Evolutionary conservation across 2,113 vertebrate genomes (phyloP).

Genomic region (Sander vitreus): DNA sequence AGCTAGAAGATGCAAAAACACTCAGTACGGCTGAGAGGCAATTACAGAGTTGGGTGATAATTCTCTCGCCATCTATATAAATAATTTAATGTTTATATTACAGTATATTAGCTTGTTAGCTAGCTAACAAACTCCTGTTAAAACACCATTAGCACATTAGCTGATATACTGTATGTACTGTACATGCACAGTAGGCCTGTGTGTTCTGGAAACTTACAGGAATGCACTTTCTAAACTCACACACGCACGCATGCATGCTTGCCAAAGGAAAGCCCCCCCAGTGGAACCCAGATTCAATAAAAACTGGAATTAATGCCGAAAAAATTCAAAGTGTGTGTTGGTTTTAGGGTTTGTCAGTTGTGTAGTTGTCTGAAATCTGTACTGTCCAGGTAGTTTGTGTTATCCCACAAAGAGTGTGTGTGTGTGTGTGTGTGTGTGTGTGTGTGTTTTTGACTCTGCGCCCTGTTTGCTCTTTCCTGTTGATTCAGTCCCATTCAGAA

Average conservation of each 20-base stretch:
- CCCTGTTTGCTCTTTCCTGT: constrained; percentile 49
- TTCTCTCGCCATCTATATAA: not conserved
- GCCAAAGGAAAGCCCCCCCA: not conserved
- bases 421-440: constrained; percentile 1
- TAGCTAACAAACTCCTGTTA: not conserved
- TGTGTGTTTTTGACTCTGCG: constrained; percentile 38
- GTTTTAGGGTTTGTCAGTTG: not conserved
- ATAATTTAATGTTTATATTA: not conserved
- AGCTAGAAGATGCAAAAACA: not conserved
- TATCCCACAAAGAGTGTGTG: no score
- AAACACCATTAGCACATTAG: not conserved
- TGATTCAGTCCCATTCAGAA: constrained; percentile 53
- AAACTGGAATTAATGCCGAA: constrained; percentile 13
- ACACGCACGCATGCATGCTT: not conserved
- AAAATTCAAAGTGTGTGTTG: constrained; percentile 15
- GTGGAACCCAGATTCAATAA: no score
- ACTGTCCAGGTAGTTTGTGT: no score
- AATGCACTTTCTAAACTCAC: not conserved
- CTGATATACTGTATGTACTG: not conserved
- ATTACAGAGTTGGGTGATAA: not conserved
- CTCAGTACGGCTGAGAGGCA: not conserved
- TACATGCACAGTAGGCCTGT: not conserved
- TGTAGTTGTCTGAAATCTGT: no score
- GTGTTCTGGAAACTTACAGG: constrained; percentile 4
- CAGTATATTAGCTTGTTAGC: not conserved